These are phyloP conservation scores for Sula dactylatra DNA, from an alignment of 2,113 vertebrate species.

Conservation along the genomic window DNA sequence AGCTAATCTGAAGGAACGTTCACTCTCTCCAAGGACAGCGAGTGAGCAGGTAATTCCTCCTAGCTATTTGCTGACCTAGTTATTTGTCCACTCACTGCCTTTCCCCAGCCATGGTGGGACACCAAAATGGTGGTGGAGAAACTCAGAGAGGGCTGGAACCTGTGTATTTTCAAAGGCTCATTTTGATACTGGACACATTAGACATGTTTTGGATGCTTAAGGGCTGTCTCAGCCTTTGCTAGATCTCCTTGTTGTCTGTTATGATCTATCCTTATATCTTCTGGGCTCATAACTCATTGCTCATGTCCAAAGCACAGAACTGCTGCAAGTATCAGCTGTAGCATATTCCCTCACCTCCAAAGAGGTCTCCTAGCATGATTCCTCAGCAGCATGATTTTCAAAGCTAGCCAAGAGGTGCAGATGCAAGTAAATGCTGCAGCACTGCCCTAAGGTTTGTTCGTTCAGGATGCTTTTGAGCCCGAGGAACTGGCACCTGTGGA, in stretches of 20 bases:
- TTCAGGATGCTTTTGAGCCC: not conserved
- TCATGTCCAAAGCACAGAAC: not conserved
- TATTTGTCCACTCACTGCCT: not conserved
- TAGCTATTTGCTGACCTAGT: not conserved
- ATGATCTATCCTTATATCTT: not conserved
- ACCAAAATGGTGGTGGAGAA: not conserved
- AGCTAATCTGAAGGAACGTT: not conserved
- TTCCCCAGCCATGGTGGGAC: not conserved
- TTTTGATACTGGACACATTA: not conserved
- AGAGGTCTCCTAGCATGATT: not conserved
- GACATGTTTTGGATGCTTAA: not conserved
- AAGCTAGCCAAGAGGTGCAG: not conserved
- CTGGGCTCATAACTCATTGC: not conserved
- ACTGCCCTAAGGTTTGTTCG: rapidly evolving
- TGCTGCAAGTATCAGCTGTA: not conserved
- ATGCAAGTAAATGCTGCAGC: not conserved
- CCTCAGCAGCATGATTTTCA: not conserved
- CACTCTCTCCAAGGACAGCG: not conserved
- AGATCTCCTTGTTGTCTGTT: not conserved
- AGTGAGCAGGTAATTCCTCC: not conserved
- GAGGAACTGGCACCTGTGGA: not conserved
- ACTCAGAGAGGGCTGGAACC: not conserved
- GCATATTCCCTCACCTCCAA: not conserved
- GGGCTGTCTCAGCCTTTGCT: not conserved
- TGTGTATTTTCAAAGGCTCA: not conserved